Percentiles rank a stretch among this genome's conserved stretches.
Conservation (phyloP, 2,113 vertebrate genomes). For the Seriola aureovittata region DNA sequence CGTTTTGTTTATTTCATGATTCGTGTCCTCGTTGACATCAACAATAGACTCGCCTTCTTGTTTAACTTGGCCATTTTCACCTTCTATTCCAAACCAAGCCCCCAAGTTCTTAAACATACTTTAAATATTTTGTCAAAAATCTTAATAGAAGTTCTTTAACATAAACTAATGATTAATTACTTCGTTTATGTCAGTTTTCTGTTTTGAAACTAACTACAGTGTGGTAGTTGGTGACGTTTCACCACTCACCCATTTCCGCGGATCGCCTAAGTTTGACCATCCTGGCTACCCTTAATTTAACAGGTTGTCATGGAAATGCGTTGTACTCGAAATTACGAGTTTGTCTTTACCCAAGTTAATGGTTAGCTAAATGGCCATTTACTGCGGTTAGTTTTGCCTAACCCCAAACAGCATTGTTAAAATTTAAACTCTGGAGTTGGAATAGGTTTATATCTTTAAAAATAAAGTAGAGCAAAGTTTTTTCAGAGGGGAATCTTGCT, state of each 20-base stretch:
- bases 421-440: accelerated
- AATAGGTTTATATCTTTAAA: not conserved
- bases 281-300: not conserved
- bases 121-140: not conserved
- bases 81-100: conserved; percentile 57
- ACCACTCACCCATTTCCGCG: conserved; percentile 48
- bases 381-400: not conserved
- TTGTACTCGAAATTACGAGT: not conserved
- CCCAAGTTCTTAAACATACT: conserved; percentile 67
- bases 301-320: conserved; percentile 58
- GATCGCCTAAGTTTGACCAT: conserved; percentile 28
- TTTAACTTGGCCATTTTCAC: conserved; percentile 30
- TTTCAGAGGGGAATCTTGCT: not conserved
- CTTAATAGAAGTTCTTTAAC: not conserved
- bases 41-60: conserved; percentile 17
- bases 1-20: conserved; percentile 24
- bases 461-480: not conserved
- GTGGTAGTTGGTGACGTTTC: conserved; percentile 32
- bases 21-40: not conserved
- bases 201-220: not conserved
- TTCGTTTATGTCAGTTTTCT: not conserved
- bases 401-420: not conserved
- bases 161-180: not conserved
- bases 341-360: not conserved
- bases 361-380: not conserved